These are phyloP conservation scores for Scaptomyza graminum DNA, from an alignment of 1,140 invertebrate species.

Conservation along the genomic window DNA sequence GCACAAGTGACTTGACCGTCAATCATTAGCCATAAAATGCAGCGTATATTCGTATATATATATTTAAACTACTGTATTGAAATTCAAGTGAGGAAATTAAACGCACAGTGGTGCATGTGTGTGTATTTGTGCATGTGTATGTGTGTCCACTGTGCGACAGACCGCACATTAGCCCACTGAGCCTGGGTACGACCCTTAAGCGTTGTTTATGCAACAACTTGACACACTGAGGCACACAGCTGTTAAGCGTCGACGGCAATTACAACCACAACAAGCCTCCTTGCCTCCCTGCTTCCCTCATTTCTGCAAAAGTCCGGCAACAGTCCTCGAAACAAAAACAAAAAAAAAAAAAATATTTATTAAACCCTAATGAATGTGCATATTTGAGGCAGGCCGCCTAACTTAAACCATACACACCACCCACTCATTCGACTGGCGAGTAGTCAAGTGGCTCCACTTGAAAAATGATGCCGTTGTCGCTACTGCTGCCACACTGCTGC, in stretches of 20 bases:
- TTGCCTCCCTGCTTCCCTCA: background rate
- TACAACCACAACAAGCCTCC: conserved; percentile 21
- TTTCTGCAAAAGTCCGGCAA: conserved; percentile 18
- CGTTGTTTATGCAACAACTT: conserved; percentile 17
- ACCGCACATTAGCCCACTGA: conserved; percentile 3
- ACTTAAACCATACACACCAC: conserved; percentile 16
- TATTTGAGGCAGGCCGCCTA: conserved; percentile 54
- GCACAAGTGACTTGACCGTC: conserved; percentile 11
- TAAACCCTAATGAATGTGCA: conserved; percentile 78
- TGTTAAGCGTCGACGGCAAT: conserved; percentile 45
- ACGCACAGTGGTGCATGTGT: background rate
- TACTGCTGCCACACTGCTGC: conserved; percentile 42
- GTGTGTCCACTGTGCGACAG: background rate
- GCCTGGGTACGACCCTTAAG: background rate
- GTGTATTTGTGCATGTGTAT: background rate
- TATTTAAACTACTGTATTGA: background rate
- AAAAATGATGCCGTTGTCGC: conserved; percentile 70
- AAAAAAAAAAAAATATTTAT: conserved; percentile 65
- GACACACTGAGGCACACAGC: conserved; percentile 23
- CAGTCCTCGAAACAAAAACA: conserved; percentile 12
- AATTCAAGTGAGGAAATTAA: background rate
- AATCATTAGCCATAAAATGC: conserved; percentile 2
- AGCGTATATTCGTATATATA: conserved; percentile 2
- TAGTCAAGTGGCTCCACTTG: conserved; percentile 65
- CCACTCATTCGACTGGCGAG: conserved; percentile 20